Evolutionary conservation across 1,140 invertebrate species (phyloP).

Genomic region (Limonius californicus): DNA sequence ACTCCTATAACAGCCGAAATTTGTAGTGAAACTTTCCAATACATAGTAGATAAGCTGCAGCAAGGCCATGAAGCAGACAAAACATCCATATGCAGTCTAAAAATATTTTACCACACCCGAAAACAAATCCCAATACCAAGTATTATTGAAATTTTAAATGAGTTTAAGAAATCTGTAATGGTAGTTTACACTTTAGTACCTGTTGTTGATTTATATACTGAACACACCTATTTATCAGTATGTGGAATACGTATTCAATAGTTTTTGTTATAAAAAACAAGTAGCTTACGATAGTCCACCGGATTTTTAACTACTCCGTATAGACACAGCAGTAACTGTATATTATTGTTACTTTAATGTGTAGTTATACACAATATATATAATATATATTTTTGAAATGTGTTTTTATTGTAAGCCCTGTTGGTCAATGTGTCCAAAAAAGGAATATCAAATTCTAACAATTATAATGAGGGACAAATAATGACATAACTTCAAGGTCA

Average conservation of each 20-base stretch:
- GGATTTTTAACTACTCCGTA: neutral
- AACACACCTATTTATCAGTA: constrained; percentile 73
- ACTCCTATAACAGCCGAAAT: constrained; percentile 51
- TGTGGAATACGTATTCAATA: constrained; percentile 54
- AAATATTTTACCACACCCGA: constrained; percentile 70
- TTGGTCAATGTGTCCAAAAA: too few species aligned
- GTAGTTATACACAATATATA: neutral
- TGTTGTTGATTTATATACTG: constrained; percentile 70
- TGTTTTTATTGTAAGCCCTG: neutral
- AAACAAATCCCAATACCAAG: constrained; percentile 54
- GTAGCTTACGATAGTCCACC: neutral
- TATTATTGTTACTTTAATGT: neutral
- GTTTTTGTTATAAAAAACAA: neutral
- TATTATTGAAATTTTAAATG: constrained; percentile 52
- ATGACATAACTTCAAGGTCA: too few species aligned
- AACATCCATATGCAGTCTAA: constrained; percentile 62
- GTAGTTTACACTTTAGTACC: constrained; percentile 72
- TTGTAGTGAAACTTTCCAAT: constrained; percentile 65
- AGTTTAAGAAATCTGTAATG: constrained; percentile 47
- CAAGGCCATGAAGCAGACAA: constrained; percentile 58
- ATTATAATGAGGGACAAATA: too few species aligned
- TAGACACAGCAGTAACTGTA: neutral
- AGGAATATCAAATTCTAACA: too few species aligned
- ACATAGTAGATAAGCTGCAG: constrained; percentile 68
- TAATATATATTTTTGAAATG: constrained; percentile 9